Base-by-base conservation (phyloP, 2,113 vertebrate genomes). In the Miniopterus natalensis region DNA sequence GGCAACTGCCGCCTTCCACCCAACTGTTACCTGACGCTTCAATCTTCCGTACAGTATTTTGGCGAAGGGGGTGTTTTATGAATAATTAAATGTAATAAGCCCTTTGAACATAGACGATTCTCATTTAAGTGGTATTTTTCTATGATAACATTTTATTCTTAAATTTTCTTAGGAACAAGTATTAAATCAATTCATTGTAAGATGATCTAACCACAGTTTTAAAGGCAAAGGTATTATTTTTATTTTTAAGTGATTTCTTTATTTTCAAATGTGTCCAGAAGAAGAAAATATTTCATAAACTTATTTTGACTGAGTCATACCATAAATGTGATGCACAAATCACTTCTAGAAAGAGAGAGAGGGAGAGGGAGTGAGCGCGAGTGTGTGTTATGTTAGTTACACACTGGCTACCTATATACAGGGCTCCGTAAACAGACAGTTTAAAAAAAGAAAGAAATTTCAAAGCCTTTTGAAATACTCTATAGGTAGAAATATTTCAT, bases 151-250 rank as follows among this genome's bases (percentile, higher is more conserved):
- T 87, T 95, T 95, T 95, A 36, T 90, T 88, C 4, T 63, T 93
- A 86, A 31, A 4, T 47, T 87, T 96, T 66, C 31, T 20, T 73
- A 74, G 66, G 73, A 71, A 57, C 27, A 42, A 65, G 1, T 90
- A 96, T 95, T 63, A 94, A 95, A 77, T 81, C 57, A 74, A 14
- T 84, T 27, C 8, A 1, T 80, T 87, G 74, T 78, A 61, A 92
- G 78, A 42, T 87, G 73, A 36, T 77, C 36, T 81, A 92, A 92
- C 77, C 12, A 68, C 14, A 71, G 4, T 84, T 96, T 95, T 88
- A 75, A 91, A 88, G 85, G 45, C 51, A 88, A 95, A 74, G 61
- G 3, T 71, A 40, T 74, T 74, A 92, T 49, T 85, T n/a, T 53
- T 94, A 68, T 47, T 68, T 68, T 78, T 42, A 79, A 83, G 89